These are phyloP conservation scores for Ctenoplectra terminalis DNA, from an alignment of 1,140 invertebrate genomes.

Conservation along the genomic window DNA sequence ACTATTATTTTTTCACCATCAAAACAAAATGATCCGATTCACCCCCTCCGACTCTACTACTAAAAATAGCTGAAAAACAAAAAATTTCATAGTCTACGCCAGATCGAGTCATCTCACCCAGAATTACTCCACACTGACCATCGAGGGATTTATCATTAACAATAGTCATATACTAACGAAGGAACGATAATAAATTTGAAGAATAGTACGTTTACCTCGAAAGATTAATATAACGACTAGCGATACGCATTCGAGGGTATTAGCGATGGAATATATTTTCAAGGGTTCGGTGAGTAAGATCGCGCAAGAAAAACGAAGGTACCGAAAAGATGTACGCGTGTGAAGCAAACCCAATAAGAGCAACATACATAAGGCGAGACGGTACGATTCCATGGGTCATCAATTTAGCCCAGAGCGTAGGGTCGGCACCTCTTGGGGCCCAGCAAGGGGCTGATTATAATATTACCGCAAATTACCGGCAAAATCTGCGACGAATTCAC, in stretches of 20 bases:
- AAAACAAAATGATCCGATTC: too few relatives aligned
- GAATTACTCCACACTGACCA: too few relatives aligned
- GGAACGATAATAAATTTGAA: not conserved
- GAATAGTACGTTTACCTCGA: not conserved
- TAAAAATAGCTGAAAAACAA: too few relatives aligned
- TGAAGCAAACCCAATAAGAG: slow-evolving; percentile 49
- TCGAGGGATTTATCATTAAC: too few relatives aligned
- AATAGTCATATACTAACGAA: too few relatives aligned
- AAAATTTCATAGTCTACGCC: too few relatives aligned
- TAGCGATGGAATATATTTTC: slow-evolving; percentile 11
- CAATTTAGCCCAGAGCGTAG: slow-evolving; percentile 61
- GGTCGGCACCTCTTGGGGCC: slow-evolving; percentile 47
- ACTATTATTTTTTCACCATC: too few relatives aligned
- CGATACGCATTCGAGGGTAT: not conserved
- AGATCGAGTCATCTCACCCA: too few relatives aligned
- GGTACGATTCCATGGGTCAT: slow-evolving; percentile 70
- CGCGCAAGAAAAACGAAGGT: not conserved
- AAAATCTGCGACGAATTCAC: slow-evolving; percentile 72
- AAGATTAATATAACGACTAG: not conserved
- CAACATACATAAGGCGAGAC: slow-evolving; percentile 50
- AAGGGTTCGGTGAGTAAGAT: slow-evolving; percentile 11
- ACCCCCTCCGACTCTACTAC: too few relatives aligned
- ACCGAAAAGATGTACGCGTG: not conserved
- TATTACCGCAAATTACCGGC: slow-evolving; percentile 75
- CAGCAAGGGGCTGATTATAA: slow-evolving; percentile 72